Percentiles rank a stretch among this genome's conserved stretches.
Evolutionary conservation across 2,888 invertebrate species (phyloP).

Genomic region (Nomada fabriciana): DNA sequence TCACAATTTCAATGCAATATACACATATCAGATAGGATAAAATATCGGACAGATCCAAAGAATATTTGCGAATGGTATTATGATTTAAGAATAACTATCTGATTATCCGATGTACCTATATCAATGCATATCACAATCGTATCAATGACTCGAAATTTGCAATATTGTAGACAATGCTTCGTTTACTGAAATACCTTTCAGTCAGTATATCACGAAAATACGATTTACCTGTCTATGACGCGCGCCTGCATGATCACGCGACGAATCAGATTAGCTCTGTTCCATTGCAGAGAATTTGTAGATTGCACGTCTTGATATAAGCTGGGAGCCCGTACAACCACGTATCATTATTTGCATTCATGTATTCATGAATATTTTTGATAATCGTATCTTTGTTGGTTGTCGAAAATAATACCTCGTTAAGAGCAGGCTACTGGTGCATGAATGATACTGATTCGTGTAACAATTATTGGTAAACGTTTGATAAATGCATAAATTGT

Average conservation of each 20-base stretch:
- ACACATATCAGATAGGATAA: too few species aligned
- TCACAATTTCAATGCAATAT: too few species aligned
- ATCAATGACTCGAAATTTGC: slow-evolving; percentile 17
- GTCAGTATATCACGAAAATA: slow-evolving; percentile 47
- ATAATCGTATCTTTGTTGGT: slow-evolving; percentile 5
- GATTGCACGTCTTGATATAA: slow-evolving; percentile 19
- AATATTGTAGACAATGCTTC: slow-evolving; percentile 39
- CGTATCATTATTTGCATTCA: slow-evolving; percentile 10
- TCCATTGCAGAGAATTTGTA: slow-evolving; percentile 15
- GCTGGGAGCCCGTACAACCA: neutral
- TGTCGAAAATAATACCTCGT: slow-evolving; percentile 11
- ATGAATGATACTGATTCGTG: neutral
- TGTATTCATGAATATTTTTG: slow-evolving; percentile 16
- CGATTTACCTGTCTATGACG: slow-evolving; percentile 51
- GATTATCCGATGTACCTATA: neutral
- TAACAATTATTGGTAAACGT: neutral
- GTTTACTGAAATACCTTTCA: slow-evolving; percentile 27
- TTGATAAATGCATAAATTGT: neutral
- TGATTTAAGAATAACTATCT: neutral
- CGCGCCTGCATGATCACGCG: slow-evolving; percentile 56
- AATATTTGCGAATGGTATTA: neutral
- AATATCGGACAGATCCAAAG: neutral
- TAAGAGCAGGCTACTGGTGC: neutral
- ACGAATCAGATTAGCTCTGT: slow-evolving; percentile 45
- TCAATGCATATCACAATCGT: neutral